Percentiles rank a stretch among this genome's conserved stretches.
Evolutionary conservation across 2,113 vertebrate genomes (phyloP).

Genomic region (Menidia beryllina): DNA sequence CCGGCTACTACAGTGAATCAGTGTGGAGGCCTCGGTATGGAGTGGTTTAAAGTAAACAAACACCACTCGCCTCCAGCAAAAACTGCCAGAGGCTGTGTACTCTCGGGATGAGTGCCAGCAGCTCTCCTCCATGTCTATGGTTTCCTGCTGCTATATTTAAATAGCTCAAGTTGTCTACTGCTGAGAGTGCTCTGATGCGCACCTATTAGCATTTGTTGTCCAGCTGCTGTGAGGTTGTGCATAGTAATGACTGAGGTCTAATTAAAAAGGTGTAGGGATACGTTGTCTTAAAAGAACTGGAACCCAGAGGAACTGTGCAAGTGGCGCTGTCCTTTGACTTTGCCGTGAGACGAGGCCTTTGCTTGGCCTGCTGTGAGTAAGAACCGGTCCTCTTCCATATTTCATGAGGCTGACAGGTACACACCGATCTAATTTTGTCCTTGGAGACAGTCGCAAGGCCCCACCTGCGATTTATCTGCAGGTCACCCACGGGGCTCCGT

Average conservation of each 20-base stretch:
- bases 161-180: constrained; percentile 9
- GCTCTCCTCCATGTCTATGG: constrained; percentile 42
- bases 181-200: constrained; percentile 25
- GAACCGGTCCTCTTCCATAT: constrained; percentile 66
- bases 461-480: constrained; percentile 71
- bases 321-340: constrained; percentile 25
- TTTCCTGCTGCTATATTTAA: constrained; percentile 60
- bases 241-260: neutral
- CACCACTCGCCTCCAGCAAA: constrained; percentile 54
- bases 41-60: constrained; percentile 69
- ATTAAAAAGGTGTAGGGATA: neutral
- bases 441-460: constrained; percentile 71
- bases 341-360: constrained; percentile 37
- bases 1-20: constrained; percentile 52
- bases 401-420: constrained; percentile 77
- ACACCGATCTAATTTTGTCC: constrained; percentile 78
- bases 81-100: constrained; percentile 58
- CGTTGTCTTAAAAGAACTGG: constrained; percentile 1
- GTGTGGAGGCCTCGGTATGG: constrained; percentile 48
- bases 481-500: constrained; percentile 69
- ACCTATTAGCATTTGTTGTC: constrained; percentile 39
- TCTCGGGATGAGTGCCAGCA: constrained; percentile 43
- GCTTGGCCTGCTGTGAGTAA: constrained; percentile 47
- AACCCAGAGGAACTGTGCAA: constrained; percentile 5
- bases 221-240: constrained; percentile 14